Percentiles rank a stretch among this genome's conserved stretches.
Conservation (phyloP, 2,797 vertebrate genomes). For the Spea hammondii region DNA sequence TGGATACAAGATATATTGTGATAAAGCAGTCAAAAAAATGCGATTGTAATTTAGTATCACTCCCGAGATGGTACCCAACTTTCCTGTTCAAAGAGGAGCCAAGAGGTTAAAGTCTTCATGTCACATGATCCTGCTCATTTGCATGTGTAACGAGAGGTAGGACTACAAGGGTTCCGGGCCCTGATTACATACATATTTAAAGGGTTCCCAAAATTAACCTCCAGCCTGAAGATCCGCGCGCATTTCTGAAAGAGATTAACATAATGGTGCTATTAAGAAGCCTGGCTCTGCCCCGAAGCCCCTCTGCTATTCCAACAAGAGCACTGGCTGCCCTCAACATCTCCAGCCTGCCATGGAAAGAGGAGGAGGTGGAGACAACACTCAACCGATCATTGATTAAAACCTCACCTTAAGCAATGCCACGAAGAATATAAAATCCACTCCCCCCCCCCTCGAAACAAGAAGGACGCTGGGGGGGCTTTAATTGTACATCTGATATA, state of each 20-base stretch:
- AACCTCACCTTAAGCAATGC: slow-evolving; percentile 30
- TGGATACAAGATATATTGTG: not conserved
- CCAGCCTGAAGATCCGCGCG: slow-evolving; percentile 49
- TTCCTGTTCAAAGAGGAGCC: not conserved
- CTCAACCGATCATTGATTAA: slow-evolving; percentile 38
- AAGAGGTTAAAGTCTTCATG: slow-evolving; percentile 38
- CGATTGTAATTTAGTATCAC: not conserved
- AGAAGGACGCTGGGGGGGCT: not conserved
- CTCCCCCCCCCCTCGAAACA: not conserved
- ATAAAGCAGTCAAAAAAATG: not conserved
- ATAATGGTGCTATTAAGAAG: slow-evolving; percentile 51
- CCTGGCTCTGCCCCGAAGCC: slow-evolving; percentile 39
- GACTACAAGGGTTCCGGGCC: slow-evolving; percentile 49
- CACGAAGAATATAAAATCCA: not conserved
- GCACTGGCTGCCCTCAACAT: slow-evolving; percentile 18
- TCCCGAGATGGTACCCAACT: not conserved
- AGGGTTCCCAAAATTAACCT: slow-evolving; percentile 54
- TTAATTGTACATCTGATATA: not conserved
- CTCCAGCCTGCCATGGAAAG: not conserved
- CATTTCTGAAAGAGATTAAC: slow-evolving; percentile 48
- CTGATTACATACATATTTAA: slow-evolving; percentile 55
- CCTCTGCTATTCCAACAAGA: slow-evolving; percentile 10
- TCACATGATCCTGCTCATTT: slow-evolving; percentile 43
- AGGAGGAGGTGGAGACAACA: slow-evolving; percentile 14
- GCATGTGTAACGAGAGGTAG: slow-evolving; percentile 52